Percentiles rank a stretch among this genome's conserved stretches.
phyloP scores from a whole-genome alignment of 2,888 invertebrate genomes.

The Sarcophaga caerulescens region DNA sequence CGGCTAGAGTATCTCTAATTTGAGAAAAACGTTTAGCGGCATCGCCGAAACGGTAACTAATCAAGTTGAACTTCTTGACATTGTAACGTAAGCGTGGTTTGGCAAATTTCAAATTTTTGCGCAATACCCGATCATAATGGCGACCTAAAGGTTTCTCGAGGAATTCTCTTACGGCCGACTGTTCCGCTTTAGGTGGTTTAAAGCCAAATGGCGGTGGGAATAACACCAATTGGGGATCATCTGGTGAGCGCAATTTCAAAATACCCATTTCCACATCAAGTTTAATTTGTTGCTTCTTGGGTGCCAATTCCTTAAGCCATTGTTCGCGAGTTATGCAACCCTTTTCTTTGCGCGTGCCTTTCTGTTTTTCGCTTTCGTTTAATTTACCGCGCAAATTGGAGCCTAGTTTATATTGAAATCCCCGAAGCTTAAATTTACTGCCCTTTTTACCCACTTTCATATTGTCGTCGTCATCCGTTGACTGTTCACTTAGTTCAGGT shows the following conservation, averaged over 20 bases:
- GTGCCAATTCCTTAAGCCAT: constrained; percentile 78
- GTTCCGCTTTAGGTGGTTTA: constrained; percentile 46
- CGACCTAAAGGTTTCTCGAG: constrained; percentile 73
- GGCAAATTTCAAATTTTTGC: constrained; percentile 75
- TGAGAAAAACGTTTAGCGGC: constrained; percentile 34
- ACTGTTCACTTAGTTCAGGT: constrained; percentile 73
- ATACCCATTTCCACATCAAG: constrained; percentile 75
- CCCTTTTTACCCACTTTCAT: constrained; percentile 76
- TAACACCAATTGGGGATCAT: constrained; percentile 75
- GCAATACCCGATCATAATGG: constrained; percentile 75
- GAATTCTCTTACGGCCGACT: constrained; percentile 71
- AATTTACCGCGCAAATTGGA: constrained; percentile 76
- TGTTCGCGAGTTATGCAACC: constrained; percentile 77
- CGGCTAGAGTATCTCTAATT: not conserved
- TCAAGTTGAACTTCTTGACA: constrained; percentile 79
- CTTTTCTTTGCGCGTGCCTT: constrained; percentile 73
- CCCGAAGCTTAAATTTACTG: constrained; percentile 76
- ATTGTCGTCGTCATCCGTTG: constrained; percentile 78
- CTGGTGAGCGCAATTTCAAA: constrained; percentile 72
- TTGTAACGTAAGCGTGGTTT: constrained; percentile 75
- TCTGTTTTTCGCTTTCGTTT: constrained; percentile 72
- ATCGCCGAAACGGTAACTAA: constrained; percentile 74
- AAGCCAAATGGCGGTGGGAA: constrained; percentile 72
- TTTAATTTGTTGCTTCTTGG: constrained; percentile 73
- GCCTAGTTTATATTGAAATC: constrained; percentile 78